Percentiles rank a stretch among this genome's conserved stretches.
Conservation (phyloP, 2,888 invertebrate species). For the Hydrotaea diabolus region DNA sequence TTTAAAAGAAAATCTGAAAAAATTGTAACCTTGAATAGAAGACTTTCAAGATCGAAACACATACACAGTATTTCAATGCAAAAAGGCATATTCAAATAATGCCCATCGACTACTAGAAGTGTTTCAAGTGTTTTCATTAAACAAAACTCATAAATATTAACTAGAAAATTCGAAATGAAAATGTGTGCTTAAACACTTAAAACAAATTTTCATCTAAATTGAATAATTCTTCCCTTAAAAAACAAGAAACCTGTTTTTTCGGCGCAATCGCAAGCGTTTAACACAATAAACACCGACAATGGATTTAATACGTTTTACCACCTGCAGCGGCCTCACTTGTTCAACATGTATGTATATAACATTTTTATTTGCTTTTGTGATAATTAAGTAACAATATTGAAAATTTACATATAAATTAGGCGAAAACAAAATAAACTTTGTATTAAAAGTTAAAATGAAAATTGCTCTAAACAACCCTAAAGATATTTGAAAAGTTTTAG, state of each 20-base stretch:
- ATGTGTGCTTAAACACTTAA: too few species aligned
- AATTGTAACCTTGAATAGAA: not conserved
- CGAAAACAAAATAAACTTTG: not conserved
- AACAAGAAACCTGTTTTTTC: not conserved
- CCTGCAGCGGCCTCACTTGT: conserved; percentile 47
- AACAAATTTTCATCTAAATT: not conserved
- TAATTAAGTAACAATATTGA: conserved; percentile 1
- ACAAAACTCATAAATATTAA: not conserved
- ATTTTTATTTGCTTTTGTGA: not conserved
- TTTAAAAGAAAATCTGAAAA: too few species aligned
- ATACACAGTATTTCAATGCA: too few species aligned
- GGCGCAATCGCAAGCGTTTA: not conserved
- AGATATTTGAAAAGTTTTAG: too few species aligned
- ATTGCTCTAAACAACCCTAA: too few species aligned
- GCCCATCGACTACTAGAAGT: not conserved
- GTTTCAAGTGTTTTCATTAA: not conserved
- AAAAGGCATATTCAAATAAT: not conserved
- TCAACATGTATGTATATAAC: conserved; percentile 54
- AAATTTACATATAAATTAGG: conserved; percentile 9
- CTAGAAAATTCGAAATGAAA: not conserved
- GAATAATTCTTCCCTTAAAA: not conserved
- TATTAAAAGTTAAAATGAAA: not conserved
- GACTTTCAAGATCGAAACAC: not conserved
- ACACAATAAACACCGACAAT: conserved; percentile 41
- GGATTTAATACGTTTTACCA: conserved; percentile 48